Evolutionary conservation across 2,113 vertebrate genomes (phyloP), one percentile per base, ranked within the genome.

Genomic region (Microtus ochrogaster): DNA sequence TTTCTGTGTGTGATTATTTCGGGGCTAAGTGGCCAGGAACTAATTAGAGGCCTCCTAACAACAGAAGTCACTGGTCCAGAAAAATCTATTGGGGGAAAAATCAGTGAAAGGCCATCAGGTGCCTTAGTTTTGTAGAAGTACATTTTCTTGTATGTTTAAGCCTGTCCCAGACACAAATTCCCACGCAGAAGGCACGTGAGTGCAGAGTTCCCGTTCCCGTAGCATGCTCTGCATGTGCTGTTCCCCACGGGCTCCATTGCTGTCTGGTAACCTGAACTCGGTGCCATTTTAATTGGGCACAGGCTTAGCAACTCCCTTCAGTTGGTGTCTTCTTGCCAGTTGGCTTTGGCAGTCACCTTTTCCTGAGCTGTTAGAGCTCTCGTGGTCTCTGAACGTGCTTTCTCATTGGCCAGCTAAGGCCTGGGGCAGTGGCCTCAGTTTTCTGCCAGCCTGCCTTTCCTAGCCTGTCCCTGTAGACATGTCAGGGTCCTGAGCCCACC

Each of bases 201-300:
- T 55, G 49, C 39, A 24, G 52, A 7, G 47, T 33, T 30, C 77
- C 52, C 4, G 47, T 33, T 30, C 77, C 52, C 4, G 1, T 4
- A 2, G 7, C 0, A 0, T 41, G 41, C 19, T 4, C 39, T 33
- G 13, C 3, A 2, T 19, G 2, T 19, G 7, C 58, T 44, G 13
- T 36, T 63, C 24, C 68, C 13, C 13, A 1, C 3, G 19, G 11
- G 26, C 3, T 13, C 92, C 44, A 10, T 14, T 22, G 6, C 17
- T 68, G 47, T 58, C 76, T 28, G 55, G 78, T 12, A 10, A 58
- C 52, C 19, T 21, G 14, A 12, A 74, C 52, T 1, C 14, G 3
- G 22, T 36, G 49, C 13, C 5, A 17, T 84, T 55, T 88, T 12
- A 8, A 7, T 4, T 24, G 63, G 76, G 21, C 13, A 5, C 36